Percentiles rank a stretch among this genome's conserved stretches.
These are phyloP conservation scores for Protula sp. DNA, from an alignment of 2,888 invertebrate species.

Conservation along the genomic window DNA sequence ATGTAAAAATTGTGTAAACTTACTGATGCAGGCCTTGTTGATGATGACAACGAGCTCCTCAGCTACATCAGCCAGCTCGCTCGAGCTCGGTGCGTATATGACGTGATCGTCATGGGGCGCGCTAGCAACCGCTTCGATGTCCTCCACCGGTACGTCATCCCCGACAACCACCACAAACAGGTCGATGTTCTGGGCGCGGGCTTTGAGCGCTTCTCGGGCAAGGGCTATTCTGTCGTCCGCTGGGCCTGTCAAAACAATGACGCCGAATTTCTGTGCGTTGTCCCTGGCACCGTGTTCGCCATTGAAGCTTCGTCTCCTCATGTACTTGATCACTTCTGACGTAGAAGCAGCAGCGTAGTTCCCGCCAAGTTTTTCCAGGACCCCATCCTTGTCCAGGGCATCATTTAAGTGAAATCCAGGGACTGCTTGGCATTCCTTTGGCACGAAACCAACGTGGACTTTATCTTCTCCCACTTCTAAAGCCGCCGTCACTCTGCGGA, in stretches of 20 bases:
- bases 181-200: slow-evolving; percentile 19
- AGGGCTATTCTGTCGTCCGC: not conserved
- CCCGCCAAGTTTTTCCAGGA: not conserved
- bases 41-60: not conserved
- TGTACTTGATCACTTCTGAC: slow-evolving; percentile 22
- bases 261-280: slow-evolving; percentile 29
- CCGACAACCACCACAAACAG: slow-evolving; percentile 37
- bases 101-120: not conserved
- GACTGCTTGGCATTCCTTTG: slow-evolving; percentile 23
- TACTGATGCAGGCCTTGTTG: not conserved
- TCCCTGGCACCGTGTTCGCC: slow-evolving; percentile 20
- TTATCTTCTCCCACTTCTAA: slow-evolving; percentile 6
- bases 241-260: slow-evolving; percentile 29
- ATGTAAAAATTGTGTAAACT: not conserved
- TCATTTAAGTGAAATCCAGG: slow-evolving; percentile 26
- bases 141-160: slow-evolving; percentile 19
- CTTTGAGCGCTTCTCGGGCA: slow-evolving; percentile 5
- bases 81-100: not conserved
- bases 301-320: slow-evolving; percentile 23
- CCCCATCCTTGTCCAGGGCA: slow-evolving; percentile 11
- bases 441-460: slow-evolving; percentile 14
- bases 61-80: not conserved
- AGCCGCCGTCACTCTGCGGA: slow-evolving; percentile 8
- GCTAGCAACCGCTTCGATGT: slow-evolving; percentile 10
- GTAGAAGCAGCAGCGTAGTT: not conserved